These are phyloP conservation scores for Bufo bufo DNA, from an alignment of 2,113 vertebrate species.

Conservation along the genomic window DNA sequence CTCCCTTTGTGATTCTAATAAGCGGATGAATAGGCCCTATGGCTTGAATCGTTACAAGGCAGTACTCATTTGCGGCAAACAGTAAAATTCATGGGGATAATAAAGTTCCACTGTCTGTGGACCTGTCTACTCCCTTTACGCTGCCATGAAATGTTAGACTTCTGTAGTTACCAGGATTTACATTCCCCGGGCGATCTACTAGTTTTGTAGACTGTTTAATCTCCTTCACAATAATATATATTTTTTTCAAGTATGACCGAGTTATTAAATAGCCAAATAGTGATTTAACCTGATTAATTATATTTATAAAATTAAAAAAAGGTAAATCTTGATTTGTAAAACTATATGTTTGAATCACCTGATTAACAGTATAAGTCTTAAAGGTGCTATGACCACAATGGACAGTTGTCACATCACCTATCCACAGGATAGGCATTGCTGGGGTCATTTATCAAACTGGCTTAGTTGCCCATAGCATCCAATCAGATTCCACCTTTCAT, in stretches of 20 bases:
- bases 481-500: too few relatives aligned
- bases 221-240: conserved; percentile 6
- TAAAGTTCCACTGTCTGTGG: conserved; percentile 56
- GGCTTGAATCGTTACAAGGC: conserved; percentile 43
- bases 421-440: too few relatives aligned
- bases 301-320: background rate
- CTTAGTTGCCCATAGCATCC: too few relatives aligned
- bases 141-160: conserved; percentile 52
- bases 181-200: conserved; percentile 45
- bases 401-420: too few relatives aligned
- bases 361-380: too few relatives aligned
- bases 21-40: conserved; percentile 44
- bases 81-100: conserved; percentile 58
- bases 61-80: conserved; percentile 47
- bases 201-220: conserved; percentile 32
- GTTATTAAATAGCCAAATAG: background rate
- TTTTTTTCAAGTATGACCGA: background rate
- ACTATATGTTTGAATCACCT: too few relatives aligned
- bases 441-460: too few relatives aligned
- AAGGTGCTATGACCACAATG: too few relatives aligned
- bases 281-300: background rate
- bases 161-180: conserved; percentile 51
- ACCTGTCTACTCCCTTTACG: conserved; percentile 53
- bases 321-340: too few relatives aligned
- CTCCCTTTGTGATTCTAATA: conserved; percentile 52